Base-by-base conservation (phyloP, 2,888 invertebrate species). In the Dynastes hyllus region DNA sequence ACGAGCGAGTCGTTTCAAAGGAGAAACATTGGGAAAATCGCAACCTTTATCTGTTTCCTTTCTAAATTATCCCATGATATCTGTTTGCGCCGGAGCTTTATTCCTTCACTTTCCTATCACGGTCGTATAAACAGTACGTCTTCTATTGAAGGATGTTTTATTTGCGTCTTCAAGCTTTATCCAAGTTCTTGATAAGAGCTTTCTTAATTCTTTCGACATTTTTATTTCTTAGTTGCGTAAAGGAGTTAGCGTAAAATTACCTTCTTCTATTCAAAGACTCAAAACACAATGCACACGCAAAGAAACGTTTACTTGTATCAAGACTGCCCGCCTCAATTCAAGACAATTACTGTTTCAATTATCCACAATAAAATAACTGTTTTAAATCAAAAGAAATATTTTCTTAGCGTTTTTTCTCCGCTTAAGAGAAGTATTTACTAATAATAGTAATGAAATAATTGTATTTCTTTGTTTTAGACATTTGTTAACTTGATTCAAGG, bases 61-160 rank as follows among this genome's bases (percentile, higher is more conserved):
- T 75, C 73, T 61, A 61, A 75, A 75, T 75, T 75, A 75, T 61
- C 61, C 73, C 73, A 27, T 61, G 73, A 61, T 75, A 75, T 63
- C 61, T 73, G 73, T 73, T 73, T 73, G 40, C 58, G 58, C 61
- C 45, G 27, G 40, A 40, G 61, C 37, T 75, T 75, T 75, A 75
- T 75, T 61, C 45, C 61, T 45, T 75, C 61, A 61, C 73, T 75
- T 75, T 27, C 27, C 73, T 75, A 75, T 75, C 73, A 61, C 45
- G 45, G 61, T 61, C 73, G 45, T 61, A 61, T 75, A 61, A 75
- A 63, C 61, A 58, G 61, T 45, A 50, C 61, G 40, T 45, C 73
- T 58, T 75, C 45, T 45, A 75, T 61, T 61, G 73, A 75, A 22
- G 61, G 58, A 37, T 9, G n/a, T 45, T 75, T 75, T 75, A 75